Evolutionary conservation across 2,888 invertebrate species (phyloP), one percentile per base, ranked within the genome.

Genomic region (Galeruca laticollis): DNA sequence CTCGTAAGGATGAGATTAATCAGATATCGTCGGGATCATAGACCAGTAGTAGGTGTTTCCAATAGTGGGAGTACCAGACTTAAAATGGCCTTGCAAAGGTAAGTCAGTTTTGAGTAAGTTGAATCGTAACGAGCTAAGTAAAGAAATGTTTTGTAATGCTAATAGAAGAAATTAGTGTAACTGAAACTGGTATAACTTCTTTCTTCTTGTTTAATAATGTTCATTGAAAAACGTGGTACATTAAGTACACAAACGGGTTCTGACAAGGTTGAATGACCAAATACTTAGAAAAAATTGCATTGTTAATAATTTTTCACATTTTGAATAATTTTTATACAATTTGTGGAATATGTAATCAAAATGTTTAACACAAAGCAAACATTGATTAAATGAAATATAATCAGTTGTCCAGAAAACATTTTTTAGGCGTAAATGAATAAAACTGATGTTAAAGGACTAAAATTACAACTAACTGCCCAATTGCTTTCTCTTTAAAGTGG

Each of bases 11-110:
- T 65, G 54, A 69, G 59, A 68, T 66, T 64, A 60, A 65, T 56
- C 68, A 54, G 64, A 60, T 69, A 66, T 54, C 60, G 61, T 62
- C 43, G 56, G 71, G 69, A 74, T 76, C 74, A 75, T 73, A 78
- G 78, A 66, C 66, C 66, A 66, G 77, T 75, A 76, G 76, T 76
- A 73, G 77, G 78, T 78, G 75, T 75, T 69, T 68, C 60, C 71
- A 47, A 67, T 77, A 73, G 79, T 77, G 75, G 75, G 77, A 76
- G 73, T 67, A 73, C 62, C 69, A 70, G 72, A 72, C 70, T 66
- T 49, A 63, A 54, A 69, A 68, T 77, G 77, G 74, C 78, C 78
- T 78, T 78, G 77, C 73, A 77, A 78, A 78, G 78, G 78, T 75
- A 76, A 76, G 69, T 71, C 61, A 63, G 71, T 71, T 69, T 71